Percentiles rank a stretch among this genome's conserved stretches.
Evolutionary conservation across 2,113 vertebrate species (phyloP).

Genomic region (Chlorodrepanis virens): DNA sequence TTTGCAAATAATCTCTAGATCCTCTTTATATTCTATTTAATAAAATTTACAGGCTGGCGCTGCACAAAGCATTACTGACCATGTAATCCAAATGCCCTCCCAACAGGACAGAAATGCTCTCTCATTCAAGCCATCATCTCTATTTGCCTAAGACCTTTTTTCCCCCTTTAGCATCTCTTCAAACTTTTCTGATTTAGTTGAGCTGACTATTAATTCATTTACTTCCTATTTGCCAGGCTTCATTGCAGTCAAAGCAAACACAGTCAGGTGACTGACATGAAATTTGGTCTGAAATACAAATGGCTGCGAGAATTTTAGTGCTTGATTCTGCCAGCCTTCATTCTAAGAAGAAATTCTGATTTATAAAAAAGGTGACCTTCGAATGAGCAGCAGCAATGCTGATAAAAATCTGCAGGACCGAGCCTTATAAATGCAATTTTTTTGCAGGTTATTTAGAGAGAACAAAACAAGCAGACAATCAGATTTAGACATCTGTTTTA

Average conservation of each 20-base stretch:
- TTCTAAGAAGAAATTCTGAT: neutral
- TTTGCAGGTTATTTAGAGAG: conserved; percentile 37
- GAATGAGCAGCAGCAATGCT: neutral
- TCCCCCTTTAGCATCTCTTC: neutral
- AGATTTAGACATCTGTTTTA: conserved; percentile 48
- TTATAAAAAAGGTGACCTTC: conserved; percentile 32
- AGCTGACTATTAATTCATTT: conserved; percentile 9
- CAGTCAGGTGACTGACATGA: neutral
- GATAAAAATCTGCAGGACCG: conserved; percentile 39
- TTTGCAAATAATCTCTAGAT: neutral
- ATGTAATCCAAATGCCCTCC: neutral
- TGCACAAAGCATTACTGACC: neutral
- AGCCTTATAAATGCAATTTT: conserved; percentile 22
- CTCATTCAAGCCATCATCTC: neutral
- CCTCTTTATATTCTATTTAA: neutral
- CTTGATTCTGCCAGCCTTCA: neutral
- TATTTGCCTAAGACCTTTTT: neutral
- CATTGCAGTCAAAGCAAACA: neutral
- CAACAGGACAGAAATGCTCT: neutral
- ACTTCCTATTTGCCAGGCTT: neutral
- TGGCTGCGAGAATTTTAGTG: neutral
- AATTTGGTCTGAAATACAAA: conserved; percentile 5
- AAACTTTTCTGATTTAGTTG: neutral
- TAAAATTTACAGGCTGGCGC: neutral
- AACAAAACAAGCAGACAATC: conserved; percentile 35